These are phyloP conservation scores for Poeciliopsis infans DNA, from an alignment of 2,797 vertebrate genomes.

Conservation along the genomic window DNA sequence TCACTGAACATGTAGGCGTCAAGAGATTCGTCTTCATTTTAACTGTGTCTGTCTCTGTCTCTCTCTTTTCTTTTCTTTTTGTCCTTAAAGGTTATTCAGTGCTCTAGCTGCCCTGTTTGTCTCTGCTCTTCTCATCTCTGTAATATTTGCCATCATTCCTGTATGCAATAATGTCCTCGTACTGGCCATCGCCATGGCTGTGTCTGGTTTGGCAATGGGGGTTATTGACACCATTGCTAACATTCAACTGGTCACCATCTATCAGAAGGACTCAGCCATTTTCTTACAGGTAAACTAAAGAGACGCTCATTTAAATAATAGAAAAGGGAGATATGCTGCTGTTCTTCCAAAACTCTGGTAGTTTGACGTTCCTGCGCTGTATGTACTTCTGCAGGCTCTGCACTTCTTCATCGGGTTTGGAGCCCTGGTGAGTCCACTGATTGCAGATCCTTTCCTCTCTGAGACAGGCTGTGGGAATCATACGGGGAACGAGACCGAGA, in stretches of 20 bases:
- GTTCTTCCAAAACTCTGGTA: slow-evolving; percentile 20
- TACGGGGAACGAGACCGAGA: slow-evolving; percentile 79
- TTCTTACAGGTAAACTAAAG: slow-evolving; percentile 90
- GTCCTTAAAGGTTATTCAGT: slow-evolving; percentile 85
- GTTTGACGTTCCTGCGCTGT: slow-evolving; percentile 32
- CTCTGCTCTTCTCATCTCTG: slow-evolving; percentile 89
- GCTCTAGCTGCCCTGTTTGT: slow-evolving; percentile 89
- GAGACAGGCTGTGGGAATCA: slow-evolving; percentile 89
- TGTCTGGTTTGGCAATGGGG: slow-evolving; percentile 96
- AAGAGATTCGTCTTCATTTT: neutral
- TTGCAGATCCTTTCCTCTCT: slow-evolving; percentile 96
- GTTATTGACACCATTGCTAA: slow-evolving; percentile 97
- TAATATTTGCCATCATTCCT: slow-evolving; percentile 95
- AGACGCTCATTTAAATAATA: slow-evolving; percentile 3
- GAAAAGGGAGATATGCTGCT: neutral
- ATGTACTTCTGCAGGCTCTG: slow-evolving; percentile 83
- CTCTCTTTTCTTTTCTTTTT: slow-evolving; percentile 17
- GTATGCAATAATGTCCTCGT: slow-evolving; percentile 89
- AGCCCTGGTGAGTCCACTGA: slow-evolving; percentile 94
- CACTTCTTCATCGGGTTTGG: slow-evolving; percentile 98
- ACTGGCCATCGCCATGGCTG: slow-evolving; percentile 91
- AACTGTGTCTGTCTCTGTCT: slow-evolving; percentile 11
- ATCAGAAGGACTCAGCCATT: slow-evolving; percentile 94
- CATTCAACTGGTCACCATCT: slow-evolving; percentile 95
- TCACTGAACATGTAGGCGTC: neutral